Evolutionary conservation across 2,888 invertebrate genomes (phyloP).

Genomic region (Salticus scenicus): DNA sequence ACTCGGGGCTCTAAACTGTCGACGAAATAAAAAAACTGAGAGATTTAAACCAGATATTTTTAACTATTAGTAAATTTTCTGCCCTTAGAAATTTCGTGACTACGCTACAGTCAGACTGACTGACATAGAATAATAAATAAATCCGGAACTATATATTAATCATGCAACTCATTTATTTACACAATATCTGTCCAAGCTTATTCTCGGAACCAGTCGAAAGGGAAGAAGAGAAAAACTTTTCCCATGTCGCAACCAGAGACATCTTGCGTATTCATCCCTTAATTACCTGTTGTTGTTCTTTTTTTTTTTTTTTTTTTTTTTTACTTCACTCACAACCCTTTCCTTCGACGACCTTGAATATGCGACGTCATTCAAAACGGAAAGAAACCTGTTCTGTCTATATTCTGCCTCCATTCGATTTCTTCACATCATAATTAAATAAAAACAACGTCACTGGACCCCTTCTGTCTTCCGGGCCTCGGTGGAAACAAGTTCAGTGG

Average conservation of each 20-base stretch:
- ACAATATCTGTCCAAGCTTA: too few species aligned
- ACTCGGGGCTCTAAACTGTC: too few species aligned
- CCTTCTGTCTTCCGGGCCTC: background rate
- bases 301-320: too few species aligned
- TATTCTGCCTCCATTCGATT: background rate
- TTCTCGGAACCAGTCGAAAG: background rate
- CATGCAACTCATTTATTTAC: too few species aligned
- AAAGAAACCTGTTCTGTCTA: background rate
- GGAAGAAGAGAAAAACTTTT: background rate
- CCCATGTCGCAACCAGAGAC: background rate
- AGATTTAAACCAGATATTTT: too few species aligned
- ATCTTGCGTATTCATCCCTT: background rate
- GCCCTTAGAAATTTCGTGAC: too few species aligned
- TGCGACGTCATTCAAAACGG: background rate
- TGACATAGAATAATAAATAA: too few species aligned
- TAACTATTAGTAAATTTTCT: too few species aligned
- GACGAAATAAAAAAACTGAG: too few species aligned
- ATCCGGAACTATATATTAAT: too few species aligned
- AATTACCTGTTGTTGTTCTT: constrained; percentile 1
- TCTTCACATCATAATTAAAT: background rate
- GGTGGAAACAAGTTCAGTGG: constrained; percentile 2
- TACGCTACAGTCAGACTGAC: too few species aligned
- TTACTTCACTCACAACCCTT: background rate
- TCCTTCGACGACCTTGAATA: background rate
- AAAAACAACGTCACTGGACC: background rate